These are phyloP conservation scores for Styela plicata DNA, from an alignment of 23 tunicate species.

Conservation along the genomic window DNA sequence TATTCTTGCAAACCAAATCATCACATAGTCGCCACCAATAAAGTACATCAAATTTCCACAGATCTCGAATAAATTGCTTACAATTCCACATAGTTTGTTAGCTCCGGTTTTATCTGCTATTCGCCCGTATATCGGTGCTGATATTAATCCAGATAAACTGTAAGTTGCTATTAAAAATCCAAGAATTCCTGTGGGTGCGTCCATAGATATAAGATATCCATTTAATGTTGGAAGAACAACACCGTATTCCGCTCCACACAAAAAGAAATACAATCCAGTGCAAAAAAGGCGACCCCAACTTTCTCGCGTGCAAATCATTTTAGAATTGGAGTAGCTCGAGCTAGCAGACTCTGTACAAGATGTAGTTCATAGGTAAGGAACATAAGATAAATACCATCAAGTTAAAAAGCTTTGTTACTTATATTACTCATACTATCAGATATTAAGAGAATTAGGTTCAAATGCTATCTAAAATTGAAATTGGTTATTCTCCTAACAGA, in stretches of 20 bases:
- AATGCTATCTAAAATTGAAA: too few species aligned
- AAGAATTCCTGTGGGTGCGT: slow-evolving; percentile 45
- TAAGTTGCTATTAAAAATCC: slow-evolving; percentile 77
- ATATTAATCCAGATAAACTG: slow-evolving; percentile 69
- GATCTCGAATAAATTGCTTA: slow-evolving; percentile 71
- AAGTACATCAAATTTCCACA: slow-evolving; percentile 82
- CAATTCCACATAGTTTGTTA: slow-evolving; percentile 35
- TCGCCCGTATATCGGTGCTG: slow-evolving; percentile 78
- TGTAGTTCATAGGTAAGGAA: too few species aligned
- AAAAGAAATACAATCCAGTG: slow-evolving; percentile 49
- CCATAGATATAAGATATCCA: slow-evolving; percentile 33
- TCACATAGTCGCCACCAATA: slow-evolving; percentile 27
- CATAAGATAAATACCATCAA: too few species aligned
- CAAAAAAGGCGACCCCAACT: not conserved
- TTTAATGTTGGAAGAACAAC: slow-evolving; percentile 82
- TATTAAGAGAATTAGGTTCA: too few species aligned
- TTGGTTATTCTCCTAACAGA: too few species aligned
- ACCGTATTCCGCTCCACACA: slow-evolving; percentile 88
- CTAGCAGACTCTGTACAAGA: too few species aligned
- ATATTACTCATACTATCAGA: too few species aligned
- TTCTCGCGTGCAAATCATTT: not conserved
- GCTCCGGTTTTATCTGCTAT: slow-evolving; percentile 65
- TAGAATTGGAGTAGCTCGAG: not conserved
- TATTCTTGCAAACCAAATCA: slow-evolving; percentile 64
- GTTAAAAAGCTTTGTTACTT: too few species aligned